phyloP scores from a whole-genome alignment of 1,140 invertebrate species.

The Neelides sp. region DNA sequence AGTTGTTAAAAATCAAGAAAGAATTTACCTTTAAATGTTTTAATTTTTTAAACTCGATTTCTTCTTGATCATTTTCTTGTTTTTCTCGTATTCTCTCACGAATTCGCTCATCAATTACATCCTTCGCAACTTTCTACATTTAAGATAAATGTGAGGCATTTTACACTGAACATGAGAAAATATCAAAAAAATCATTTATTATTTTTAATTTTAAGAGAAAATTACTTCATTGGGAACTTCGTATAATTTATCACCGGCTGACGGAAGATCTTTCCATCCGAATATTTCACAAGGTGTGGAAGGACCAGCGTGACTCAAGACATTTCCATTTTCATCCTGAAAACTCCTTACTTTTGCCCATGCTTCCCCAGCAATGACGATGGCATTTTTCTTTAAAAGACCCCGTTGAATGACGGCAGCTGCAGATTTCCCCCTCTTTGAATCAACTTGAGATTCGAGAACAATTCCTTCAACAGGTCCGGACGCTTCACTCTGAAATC shows the following conservation, averaged over 20 bases:
- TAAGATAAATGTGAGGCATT: not conserved
- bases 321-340: conserved; percentile 54
- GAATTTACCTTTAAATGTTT: conserved; percentile 44
- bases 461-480: conserved; percentile 79
- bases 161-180: not conserved
- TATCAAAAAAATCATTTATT: not conserved
- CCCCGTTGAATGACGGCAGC: conserved; percentile 79
- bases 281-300: conserved; percentile 73
- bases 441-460: conserved; percentile 70
- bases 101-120: conserved; percentile 53
- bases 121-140: conserved; percentile 49
- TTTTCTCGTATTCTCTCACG: conserved; percentile 46
- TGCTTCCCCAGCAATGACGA: conserved; percentile 67
- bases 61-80: conserved; percentile 45
- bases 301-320: conserved; percentile 55
- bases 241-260: conserved; percentile 71
- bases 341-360: conserved; percentile 57
- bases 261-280: conserved; percentile 76
- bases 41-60: conserved; percentile 52
- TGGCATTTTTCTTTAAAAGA: conserved; percentile 63
- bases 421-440: conserved; percentile 68
- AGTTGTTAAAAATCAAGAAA: too few relatives aligned
- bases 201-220: not conserved
- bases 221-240: conserved; percentile 62
- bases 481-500: conserved; percentile 63